Evolutionary conservation across 1,140 invertebrate species (phyloP).

Genomic region (Atta cephalotes): DNA sequence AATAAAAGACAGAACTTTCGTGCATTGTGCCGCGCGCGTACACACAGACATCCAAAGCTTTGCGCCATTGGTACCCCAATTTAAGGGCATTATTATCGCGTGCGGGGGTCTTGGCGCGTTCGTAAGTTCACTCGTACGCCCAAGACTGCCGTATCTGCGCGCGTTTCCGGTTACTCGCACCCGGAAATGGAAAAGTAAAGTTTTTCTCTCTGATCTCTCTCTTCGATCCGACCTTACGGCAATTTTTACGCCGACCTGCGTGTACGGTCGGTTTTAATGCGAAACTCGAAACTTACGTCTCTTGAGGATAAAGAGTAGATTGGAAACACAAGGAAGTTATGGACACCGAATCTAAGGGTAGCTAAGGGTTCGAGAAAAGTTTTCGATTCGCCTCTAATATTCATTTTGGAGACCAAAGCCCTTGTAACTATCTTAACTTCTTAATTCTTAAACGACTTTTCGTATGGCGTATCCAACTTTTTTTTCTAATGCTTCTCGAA

Average conservation of each 20-base stretch:
- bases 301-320: constrained; percentile 7
- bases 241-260: constrained; percentile 42
- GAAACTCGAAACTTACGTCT: constrained; percentile 52
- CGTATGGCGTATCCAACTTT: too few species aligned
- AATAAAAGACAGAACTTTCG: constrained; percentile 60
- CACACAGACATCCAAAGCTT: constrained; percentile 20
- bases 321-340: constrained; percentile 30
- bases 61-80: constrained; percentile 39
- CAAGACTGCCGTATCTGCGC: constrained; percentile 7
- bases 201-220: not conserved
- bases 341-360: not conserved
- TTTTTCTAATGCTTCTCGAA: too few species aligned
- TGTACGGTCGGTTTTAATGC: constrained; percentile 47
- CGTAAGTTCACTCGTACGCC: constrained; percentile 49
- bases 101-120: constrained; percentile 15
- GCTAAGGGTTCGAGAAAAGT: not conserved
- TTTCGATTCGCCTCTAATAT: constrained; percentile 22
- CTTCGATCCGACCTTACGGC: not conserved
- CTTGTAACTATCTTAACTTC: not conserved
- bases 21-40: constrained; percentile 18
- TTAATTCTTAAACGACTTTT: too few species aligned
- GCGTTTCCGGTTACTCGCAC: constrained; percentile 39
- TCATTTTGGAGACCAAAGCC: not conserved
- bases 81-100: constrained; percentile 56
- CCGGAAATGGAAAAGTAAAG: constrained; percentile 50